These are phyloP conservation scores for Pyrocoelia pectoralis DNA, from an alignment of 2,888 invertebrate species.

Conservation along the genomic window DNA sequence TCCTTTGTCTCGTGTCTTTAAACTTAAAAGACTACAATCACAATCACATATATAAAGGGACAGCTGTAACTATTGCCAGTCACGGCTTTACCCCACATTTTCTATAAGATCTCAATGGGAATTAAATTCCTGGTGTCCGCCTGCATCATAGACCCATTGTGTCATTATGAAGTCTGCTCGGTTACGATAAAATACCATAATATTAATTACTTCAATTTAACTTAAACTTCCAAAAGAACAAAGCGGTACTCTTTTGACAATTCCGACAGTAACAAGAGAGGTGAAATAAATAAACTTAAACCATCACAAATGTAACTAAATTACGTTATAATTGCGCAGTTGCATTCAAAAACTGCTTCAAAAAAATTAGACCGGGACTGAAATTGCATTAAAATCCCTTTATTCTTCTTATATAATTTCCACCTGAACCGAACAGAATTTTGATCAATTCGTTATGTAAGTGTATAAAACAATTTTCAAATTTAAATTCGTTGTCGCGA, in stretches of 20 bases:
- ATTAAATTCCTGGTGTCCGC: conserved; percentile 44
- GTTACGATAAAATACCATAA: conserved; percentile 54
- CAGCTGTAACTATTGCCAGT: conserved; percentile 44
- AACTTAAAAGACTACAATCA: background rate
- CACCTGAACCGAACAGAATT: background rate
- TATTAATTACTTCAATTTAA: conserved; percentile 53
- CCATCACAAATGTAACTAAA: background rate
- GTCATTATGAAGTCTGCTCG: conserved; percentile 48
- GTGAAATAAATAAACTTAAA: background rate
- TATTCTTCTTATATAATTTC: conserved; percentile 3
- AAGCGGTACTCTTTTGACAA: conserved; percentile 28
- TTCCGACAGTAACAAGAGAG: conserved; percentile 5
- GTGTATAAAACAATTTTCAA: conserved; percentile 19
- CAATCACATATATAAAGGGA: conserved; percentile 22
- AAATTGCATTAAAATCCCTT: conserved; percentile 5
- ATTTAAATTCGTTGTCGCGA: no score
- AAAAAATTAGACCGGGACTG: background rate
- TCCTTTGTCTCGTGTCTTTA: background rate
- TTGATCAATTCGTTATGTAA: background rate
- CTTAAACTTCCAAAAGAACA: conserved; percentile 21
- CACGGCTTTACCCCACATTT: conserved; percentile 35
- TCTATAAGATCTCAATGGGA: conserved; percentile 39
- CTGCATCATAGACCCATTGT: conserved; percentile 54
- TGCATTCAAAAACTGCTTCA: background rate
- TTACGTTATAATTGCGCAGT: background rate